Evolutionary conservation across 2,888 invertebrate species (phyloP), one percentile per base, ranked within the genome.

Genomic region (Agrotis exclamationis): DNA sequence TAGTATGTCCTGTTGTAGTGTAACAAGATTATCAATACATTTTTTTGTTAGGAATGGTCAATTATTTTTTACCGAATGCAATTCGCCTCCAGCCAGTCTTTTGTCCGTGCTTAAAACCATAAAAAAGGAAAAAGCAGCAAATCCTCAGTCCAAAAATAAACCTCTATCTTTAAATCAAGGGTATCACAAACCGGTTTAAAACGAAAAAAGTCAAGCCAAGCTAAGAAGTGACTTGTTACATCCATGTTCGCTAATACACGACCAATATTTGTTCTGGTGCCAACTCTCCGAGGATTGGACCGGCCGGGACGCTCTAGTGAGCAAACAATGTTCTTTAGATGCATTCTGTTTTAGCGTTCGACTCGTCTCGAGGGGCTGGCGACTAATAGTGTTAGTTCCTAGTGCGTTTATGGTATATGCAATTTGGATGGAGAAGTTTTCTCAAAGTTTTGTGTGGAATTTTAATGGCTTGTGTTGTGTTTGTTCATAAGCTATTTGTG

Each of bases 251-350:
- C 91, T 94, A 94, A 94, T 93, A 93, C 92, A 92, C 87, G 90
- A 91, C 92, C 93, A 94, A 95, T 95, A 95, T 95, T 95, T 94
- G 93, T 86, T 85, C 77, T 86, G 87, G 86, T 85, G 85, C 85
- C 87, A 87, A 88, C 89, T 90, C 93, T 88, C 81, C 67, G 66
- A 89, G 91, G 91, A 89, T 86, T 83, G 87, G 87, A 81, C 85
- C 88, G 82, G 82, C 81, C 63, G 84, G 90, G 88, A 88, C 87
- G 90, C 85, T 88, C 88, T 87, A 86, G 85, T 87, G 89, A 88
- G 89, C 92, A 93, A 93, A 93, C 93, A 94, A 87, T 91, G 90
- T 90, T 91, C 93, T 92, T 90, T 88, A 88, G 88, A 90, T 91
- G 91, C 91, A 91, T 90, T 89, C 87, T 86, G 82, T 85, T 82